Percentiles rank a stretch among this genome's conserved stretches.
Evolutionary conservation across 2,888 invertebrate species (phyloP).

Genomic region (Anodontia alba): DNA sequence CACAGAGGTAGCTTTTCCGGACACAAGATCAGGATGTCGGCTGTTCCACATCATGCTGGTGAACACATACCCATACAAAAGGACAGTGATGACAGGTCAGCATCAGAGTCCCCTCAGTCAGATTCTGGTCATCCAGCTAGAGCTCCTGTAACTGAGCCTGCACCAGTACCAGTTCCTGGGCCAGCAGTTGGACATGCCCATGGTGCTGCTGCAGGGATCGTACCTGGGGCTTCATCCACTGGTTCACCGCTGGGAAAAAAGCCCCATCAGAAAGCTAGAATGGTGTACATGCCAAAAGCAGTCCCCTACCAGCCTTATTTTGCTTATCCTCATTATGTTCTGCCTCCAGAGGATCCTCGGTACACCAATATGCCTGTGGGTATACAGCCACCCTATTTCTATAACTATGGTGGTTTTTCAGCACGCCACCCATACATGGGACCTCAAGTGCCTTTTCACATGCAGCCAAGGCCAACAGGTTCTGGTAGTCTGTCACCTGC

Average conservation of each 20-base stretch:
- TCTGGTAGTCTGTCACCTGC: constrained; percentile 58
- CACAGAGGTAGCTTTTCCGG: constrained; percentile 39
- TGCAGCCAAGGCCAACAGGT: constrained; percentile 50
- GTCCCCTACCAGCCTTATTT: constrained; percentile 47
- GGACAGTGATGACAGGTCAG: constrained; percentile 44
- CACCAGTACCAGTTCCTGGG: not conserved
- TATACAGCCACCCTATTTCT: constrained; percentile 53
- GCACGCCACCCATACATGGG: constrained; percentile 40
- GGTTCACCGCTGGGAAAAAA: constrained; percentile 16
- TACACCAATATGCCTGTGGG: constrained; percentile 26
- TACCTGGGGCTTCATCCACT: not conserved
- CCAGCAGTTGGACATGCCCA: constrained; percentile 1
- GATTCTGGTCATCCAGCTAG: not conserved
- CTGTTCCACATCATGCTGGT: constrained; percentile 12
- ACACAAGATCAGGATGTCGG: constrained; percentile 33
- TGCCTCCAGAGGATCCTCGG: constrained; percentile 54
- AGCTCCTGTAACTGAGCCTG: not conserved
- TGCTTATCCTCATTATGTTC: constrained; percentile 46
- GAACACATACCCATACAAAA: constrained; percentile 25
- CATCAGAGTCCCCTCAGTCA: constrained; percentile 38
- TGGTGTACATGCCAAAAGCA: constrained; percentile 46
- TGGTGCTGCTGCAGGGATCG: constrained; percentile 1
- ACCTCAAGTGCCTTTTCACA: constrained; percentile 43
- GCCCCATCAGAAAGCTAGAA: constrained; percentile 37
- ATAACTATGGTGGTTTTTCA: constrained; percentile 40